Conservation (phyloP, 2,797 vertebrate genomes). For the Carcharodon carcharias region DNA sequence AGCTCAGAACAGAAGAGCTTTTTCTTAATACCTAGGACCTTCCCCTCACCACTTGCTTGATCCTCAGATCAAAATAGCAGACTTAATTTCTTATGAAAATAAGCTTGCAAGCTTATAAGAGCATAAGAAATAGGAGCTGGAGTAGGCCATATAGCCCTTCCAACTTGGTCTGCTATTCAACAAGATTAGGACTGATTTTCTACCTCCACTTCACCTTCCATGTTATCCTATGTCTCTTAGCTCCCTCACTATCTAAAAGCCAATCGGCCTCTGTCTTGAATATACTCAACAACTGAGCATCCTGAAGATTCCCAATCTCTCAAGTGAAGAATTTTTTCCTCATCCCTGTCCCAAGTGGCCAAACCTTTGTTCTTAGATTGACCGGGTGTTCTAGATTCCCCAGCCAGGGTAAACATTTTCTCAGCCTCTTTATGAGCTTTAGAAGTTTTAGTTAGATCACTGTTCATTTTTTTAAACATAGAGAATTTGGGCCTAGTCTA, state of each 20-base stretch:
- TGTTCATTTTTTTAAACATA: background rate
- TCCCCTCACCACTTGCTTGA: background rate
- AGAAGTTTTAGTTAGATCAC: background rate
- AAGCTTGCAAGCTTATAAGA: background rate
- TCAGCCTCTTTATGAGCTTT: background rate
- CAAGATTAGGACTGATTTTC: background rate
- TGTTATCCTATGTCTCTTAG: background rate
- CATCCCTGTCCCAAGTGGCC: background rate
- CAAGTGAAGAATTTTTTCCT: background rate
- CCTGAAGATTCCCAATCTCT: background rate
- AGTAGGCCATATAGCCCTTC: background rate
- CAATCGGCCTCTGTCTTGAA: background rate
- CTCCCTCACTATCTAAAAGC: too few species aligned
- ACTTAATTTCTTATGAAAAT: background rate
- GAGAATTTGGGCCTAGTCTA: background rate
- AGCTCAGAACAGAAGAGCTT: background rate
- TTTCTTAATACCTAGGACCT: background rate
- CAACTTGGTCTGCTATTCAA: background rate
- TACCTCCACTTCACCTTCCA: background rate
- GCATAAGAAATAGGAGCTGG: background rate
- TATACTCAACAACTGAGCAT: background rate
- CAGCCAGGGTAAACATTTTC: background rate
- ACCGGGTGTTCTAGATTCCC: background rate
- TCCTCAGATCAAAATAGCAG: background rate
- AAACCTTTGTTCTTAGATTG: background rate